Evolutionary conservation across 1,140 invertebrate species (phyloP).

Genomic region (Drepana arcuata): DNA sequence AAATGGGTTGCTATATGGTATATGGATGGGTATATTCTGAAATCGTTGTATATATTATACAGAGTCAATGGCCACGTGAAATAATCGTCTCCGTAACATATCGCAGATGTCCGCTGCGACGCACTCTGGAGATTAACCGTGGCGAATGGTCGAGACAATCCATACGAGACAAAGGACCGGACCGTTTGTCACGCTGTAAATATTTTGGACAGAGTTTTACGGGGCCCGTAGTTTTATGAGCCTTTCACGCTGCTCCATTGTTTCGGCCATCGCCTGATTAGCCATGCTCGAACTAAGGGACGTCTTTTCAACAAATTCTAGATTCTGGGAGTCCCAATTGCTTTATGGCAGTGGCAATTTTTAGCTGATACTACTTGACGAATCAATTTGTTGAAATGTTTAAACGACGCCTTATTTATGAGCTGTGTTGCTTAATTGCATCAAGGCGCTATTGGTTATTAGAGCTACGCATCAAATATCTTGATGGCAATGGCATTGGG

Average conservation of each 20-base stretch:
- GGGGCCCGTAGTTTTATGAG: slow-evolving; percentile 50
- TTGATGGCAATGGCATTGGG: too few species aligned
- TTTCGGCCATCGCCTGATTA: slow-evolving; percentile 40
- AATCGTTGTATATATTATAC: too few species aligned
- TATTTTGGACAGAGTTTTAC: slow-evolving; percentile 62
- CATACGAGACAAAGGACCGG: slow-evolving; percentile 42
- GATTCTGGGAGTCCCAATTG: slow-evolving; percentile 4
- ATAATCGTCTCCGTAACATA: too few species aligned
- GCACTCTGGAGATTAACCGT: slow-evolving; percentile 33
- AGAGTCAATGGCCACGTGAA: too few species aligned
- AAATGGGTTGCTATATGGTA: too few species aligned
- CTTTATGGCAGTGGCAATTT: slow-evolving; percentile 12
- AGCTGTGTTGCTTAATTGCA: background rate
- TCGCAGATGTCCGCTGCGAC: slow-evolving; percentile 25
- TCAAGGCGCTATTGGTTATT: too few species aligned
- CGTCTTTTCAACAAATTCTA: slow-evolving; percentile 13
- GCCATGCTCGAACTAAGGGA: slow-evolving; percentile 28
- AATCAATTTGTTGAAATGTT: slow-evolving; percentile 21
- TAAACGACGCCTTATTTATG: slow-evolving; percentile 10
- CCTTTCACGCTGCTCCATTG: slow-evolving; percentile 54
- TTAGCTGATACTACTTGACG: slow-evolving; percentile 22
- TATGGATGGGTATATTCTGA: too few species aligned
- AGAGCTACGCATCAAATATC: too few species aligned
- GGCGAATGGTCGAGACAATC: slow-evolving; percentile 51
- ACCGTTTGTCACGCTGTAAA: slow-evolving; percentile 65